These are phyloP conservation scores for Platysternon megacephalum DNA, from an alignment of 2,113 vertebrate genomes.

Conservation along the genomic window DNA sequence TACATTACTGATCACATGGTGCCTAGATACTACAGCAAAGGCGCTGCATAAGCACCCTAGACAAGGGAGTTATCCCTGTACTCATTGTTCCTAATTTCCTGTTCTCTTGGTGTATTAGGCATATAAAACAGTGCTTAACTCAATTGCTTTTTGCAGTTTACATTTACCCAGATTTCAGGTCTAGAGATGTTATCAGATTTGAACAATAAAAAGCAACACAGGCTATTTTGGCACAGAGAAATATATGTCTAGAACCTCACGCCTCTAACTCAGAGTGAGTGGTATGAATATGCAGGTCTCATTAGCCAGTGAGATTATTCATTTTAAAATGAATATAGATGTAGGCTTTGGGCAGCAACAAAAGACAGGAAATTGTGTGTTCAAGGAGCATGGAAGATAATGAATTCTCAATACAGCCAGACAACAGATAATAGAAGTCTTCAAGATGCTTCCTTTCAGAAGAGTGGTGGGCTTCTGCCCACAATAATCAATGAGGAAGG, in stretches of 20 bases:
- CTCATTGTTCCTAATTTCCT: not conserved
- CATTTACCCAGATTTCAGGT: not conserved
- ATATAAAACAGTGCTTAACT: rapidly evolving
- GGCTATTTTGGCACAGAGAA: not conserved
- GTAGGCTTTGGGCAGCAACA: rapidly evolving
- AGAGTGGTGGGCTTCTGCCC: not conserved
- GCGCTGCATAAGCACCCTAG: not conserved
- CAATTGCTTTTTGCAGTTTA: not conserved
- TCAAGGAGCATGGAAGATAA: rapidly evolving
- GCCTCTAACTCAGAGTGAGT: rapidly evolving
- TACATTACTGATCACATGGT: rapidly evolving
- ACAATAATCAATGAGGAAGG: rapidly evolving
- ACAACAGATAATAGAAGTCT: rapidly evolving
- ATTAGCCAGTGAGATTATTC: rapidly evolving
- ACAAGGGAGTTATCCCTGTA: not conserved
- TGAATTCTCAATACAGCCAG: not conserved
- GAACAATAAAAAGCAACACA: not conserved
- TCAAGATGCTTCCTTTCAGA: rapidly evolving
- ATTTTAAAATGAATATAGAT: rapidly evolving
- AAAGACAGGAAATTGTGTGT: rapidly evolving
- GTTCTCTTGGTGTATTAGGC: rapidly evolving
- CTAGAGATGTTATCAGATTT: rapidly evolving
- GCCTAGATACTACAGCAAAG: rapidly evolving
- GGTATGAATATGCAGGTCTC: not conserved
- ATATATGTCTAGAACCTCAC: not conserved